Conservation (phyloP, 2,888 invertebrate genomes). For the Orthosia cruda region DNA sequence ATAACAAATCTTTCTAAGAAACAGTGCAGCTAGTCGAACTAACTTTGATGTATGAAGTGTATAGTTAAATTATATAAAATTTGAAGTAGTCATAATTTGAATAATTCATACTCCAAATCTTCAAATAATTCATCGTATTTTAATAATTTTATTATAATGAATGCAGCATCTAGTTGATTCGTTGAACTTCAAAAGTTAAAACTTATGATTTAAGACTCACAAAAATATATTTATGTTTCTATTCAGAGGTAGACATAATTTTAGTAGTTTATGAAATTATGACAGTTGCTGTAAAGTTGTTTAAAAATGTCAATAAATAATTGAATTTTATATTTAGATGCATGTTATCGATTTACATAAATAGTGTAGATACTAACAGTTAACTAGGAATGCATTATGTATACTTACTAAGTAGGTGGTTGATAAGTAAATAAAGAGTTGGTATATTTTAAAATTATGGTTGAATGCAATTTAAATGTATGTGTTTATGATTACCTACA, state of each 20-base stretch:
- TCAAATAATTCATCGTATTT: neutral
- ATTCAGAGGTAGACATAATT: slow-evolving; percentile 41
- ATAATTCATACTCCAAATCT: slow-evolving; percentile 6
- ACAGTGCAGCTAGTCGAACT: no score
- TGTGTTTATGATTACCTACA: neutral
- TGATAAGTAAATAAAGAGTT: slow-evolving; percentile 22
- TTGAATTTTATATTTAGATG: slow-evolving; percentile 37
- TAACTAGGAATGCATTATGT: slow-evolving; percentile 12
- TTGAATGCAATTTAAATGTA: slow-evolving; percentile 4
- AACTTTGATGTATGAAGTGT: neutral
- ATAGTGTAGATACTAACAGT: neutral
- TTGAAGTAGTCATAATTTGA: neutral
- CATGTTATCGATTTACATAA: slow-evolving; percentile 49
- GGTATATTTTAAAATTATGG: slow-evolving; percentile 13
- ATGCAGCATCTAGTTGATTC: slow-evolving; percentile 24
- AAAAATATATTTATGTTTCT: slow-evolving; percentile 50
- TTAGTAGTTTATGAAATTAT: slow-evolving; percentile 52
- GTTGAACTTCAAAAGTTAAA: slow-evolving; percentile 23
- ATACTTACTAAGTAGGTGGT: slow-evolving; percentile 21
- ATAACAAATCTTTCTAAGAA: no score
- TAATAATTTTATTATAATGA: slow-evolving; percentile 31
- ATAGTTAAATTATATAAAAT: neutral
- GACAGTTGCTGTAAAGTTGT: slow-evolving; percentile 46
- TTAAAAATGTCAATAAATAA: slow-evolving; percentile 51
- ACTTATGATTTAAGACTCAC: slow-evolving; percentile 38